These are phyloP conservation scores for Diarsia rubi DNA, from an alignment of 2,888 invertebrate species.

Conservation along the genomic window DNA sequence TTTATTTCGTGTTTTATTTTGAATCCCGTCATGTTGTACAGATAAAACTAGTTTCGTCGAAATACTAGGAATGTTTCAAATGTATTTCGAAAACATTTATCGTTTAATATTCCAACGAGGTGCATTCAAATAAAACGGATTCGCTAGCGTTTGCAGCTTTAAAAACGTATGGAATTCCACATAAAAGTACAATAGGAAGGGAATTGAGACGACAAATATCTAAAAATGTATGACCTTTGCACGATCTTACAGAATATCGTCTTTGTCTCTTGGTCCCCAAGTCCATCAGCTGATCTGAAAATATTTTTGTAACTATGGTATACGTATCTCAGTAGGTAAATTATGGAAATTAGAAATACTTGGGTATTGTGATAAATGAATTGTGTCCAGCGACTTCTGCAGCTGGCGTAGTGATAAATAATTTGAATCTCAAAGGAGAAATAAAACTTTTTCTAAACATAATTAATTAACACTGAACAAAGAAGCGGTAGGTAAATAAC, in stretches of 20 bases:
- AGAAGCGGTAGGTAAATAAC: slow-evolving; percentile 39
- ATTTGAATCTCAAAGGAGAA: slow-evolving; percentile 58
- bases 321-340: neutral
- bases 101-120: neutral
- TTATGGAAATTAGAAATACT: neutral
- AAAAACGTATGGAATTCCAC: neutral
- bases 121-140: neutral
- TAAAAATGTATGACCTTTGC: neutral
- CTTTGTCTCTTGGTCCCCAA: neutral
- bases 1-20: neutral
- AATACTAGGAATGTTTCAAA: neutral
- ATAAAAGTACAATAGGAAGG: neutral
- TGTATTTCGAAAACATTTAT: neutral
- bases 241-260: neutral
- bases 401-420: slow-evolving; percentile 24
- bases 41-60: neutral
- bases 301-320: neutral
- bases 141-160: neutral
- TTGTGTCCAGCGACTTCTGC: neutral
- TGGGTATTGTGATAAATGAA: neutral
- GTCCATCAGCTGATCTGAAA: neutral
- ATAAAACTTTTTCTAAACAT: slow-evolving; percentile 53
- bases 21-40: too few species aligned
- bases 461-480: slow-evolving; percentile 55
- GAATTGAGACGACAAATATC: neutral